Base-by-base conservation (phyloP, 2,888 invertebrate species). In the Pollenia angustigena region DNA sequence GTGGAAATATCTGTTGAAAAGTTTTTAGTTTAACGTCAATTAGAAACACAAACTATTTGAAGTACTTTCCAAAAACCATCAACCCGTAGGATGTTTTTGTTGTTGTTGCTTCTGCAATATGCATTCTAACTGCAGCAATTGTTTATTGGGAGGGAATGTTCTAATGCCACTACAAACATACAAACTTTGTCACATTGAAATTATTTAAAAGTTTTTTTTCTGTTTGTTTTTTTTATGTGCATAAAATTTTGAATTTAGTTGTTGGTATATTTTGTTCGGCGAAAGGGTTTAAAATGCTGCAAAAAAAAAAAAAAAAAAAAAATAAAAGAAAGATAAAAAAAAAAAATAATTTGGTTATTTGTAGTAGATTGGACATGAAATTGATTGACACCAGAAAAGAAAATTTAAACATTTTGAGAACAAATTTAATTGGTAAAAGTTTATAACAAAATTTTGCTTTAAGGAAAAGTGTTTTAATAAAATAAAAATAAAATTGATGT, bases 1-100 rank as follows among this genome's bases (percentile, higher is more conserved):
- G 75, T 50, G 32, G 56, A 69, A 82, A 69, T 69, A 46, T 46
- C 14, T 75, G 68, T 62, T 58, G 50, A 66, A 74, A 81, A 81
- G 56, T 74, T 82, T 82, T 62, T 44, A 48, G 69, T 69, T 80
- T 60, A 54, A 80, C 79, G 60, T 80, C 84, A 84, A 84, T 84
- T 84, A 80, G 74, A 84, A 84, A 74, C 68, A 84, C 68, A 84
- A 84, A 84, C 79, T 80, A 74, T 74, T 80, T 60, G 60, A 74
- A 84, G 66, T 74, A 62, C 54, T 74, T 66, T 52, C 18, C 16
- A 42, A 64, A 40, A 71, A 62, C 54, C 71, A 71, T 64, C 71
- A 71, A 72, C 71, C 60, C 62, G 14, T 46, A 62, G 62, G 52
- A 72, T 72, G 54, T 72, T 81, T 16, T 56, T 64, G 32, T 32